A percentile compares a stretch with the other conserved stretches of the same genome.
Conservation (phyloP, 2,888 invertebrate genomes). For the Cantharis flavilabris region DNA sequence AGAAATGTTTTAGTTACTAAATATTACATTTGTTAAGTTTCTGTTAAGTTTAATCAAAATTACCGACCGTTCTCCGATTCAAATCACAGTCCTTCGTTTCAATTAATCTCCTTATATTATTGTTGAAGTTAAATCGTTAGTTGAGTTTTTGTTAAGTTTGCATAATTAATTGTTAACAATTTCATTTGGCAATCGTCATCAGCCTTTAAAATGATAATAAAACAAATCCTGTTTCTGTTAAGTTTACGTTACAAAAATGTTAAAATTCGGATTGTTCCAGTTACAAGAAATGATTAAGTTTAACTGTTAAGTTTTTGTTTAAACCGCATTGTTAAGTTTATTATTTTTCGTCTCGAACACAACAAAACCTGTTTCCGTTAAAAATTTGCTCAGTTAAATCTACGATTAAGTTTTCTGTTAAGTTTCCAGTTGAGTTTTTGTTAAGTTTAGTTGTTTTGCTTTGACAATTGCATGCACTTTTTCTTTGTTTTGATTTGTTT, state of each 20-base stretch:
- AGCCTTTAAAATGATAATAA: neutral
- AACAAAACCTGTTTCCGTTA: neutral
- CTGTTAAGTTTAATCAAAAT: constrained; percentile 20
- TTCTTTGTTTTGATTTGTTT: neutral
- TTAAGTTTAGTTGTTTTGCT: constrained; percentile 4
- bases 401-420: neutral
- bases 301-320: neutral
- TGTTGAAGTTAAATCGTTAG: neutral
- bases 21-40: constrained; percentile 16
- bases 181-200: neutral
- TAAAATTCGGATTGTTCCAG: neutral
- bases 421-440: constrained; percentile 18
- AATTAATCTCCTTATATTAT: neutral
- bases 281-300: neutral
- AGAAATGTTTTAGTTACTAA: neutral
- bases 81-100: neutral
- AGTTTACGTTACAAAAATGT: neutral
- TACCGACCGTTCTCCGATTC: neutral
- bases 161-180: neutral
- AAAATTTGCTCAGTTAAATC: neutral
- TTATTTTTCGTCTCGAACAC: neutral
- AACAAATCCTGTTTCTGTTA: neutral
- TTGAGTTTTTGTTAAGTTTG: neutral
- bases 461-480: neutral
- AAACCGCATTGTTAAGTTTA: neutral